Base-by-base conservation (phyloP, 23 tunicate genomes). In the Clavelina lepadiformis region DNA sequence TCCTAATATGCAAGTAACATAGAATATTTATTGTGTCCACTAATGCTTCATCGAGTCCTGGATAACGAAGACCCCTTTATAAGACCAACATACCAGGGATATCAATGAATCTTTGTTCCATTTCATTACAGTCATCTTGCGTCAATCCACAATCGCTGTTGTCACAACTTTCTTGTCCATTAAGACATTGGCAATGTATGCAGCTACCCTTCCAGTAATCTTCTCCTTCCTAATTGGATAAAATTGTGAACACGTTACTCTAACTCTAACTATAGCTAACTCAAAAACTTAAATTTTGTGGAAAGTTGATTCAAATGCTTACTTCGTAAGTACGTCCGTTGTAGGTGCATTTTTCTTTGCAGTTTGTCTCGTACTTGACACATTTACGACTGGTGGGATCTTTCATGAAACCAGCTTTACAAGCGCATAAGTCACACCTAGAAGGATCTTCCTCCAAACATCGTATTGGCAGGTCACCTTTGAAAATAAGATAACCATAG, bases 141-240 rank as follows among this genome's bases (percentile, higher is more conserved):
- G 68, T 68, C 44, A 88, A 68, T 38, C 88, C 54, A 69, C 96
- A 88, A 47, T 46, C 36, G 38, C 68, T 73, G 19, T 36, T 47
- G 36, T 68, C 15, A 66, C 96, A 88, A 38, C 69, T 61, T 61
- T 88, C 96, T 36, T 68, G 41, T 1, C 88, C 88, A 33, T 88
- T 88, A 22, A 74, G 34, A 45, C 96, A 88, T 41, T 62, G 60
- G 58, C 96, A 88, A 38, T 51, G 61, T 27, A 23, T 38, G 51
- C 96, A 88, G 41, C 80, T 78, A 2, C 88, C 88, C 76, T 80
- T 88, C 96, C 96, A 88, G 63, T 72, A 88, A 1, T 32, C 18
- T 26, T 80, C 86, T 0, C 82, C 82, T 33, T 80, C 82, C 96
- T 88, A 32, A 7, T 20, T 53, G n/a, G n/a, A n/a, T n/a, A n/a